A percentile compares a stretch with the other conserved stretches of the same genome.
Evolutionary conservation across 2,113 vertebrate species (phyloP).

Genomic region (Monarcha castaneiventris): DNA sequence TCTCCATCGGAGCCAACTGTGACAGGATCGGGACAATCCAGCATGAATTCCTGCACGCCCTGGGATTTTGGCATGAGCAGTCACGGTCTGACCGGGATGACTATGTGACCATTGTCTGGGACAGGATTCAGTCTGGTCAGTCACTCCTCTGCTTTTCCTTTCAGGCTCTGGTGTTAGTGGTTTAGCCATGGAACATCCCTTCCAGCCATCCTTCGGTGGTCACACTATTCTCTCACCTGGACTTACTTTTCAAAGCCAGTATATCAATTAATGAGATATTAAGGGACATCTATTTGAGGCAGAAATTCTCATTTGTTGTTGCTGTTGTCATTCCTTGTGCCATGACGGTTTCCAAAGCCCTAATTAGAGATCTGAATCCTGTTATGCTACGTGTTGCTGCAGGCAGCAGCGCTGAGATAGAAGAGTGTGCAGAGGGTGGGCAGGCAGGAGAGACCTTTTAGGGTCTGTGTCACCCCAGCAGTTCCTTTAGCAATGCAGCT

Average conservation of each 20-base stretch:
- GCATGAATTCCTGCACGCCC: slow-evolving; percentile 86
- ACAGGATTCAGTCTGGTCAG: slow-evolving; percentile 80
- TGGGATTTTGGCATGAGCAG: slow-evolving; percentile 93
- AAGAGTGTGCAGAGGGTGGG: neutral
- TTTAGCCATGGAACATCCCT: neutral
- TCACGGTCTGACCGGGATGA: slow-evolving; percentile 86
- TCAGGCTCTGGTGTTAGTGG: neutral
- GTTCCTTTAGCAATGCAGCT: neutral
- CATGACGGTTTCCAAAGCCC: rapidly evolving
- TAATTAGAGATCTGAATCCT: neutral
- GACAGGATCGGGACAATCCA: slow-evolving; percentile 81
- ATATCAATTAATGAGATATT: neutral
- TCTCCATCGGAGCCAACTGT: slow-evolving; percentile 84
- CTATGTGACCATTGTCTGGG: slow-evolving; percentile 83
- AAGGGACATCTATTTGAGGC: neutral
- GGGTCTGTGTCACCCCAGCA: rapidly evolving
- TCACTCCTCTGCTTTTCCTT: neutral
- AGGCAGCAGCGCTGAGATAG: neutral
- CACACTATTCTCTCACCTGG: neutral
- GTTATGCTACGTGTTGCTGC: rapidly evolving
- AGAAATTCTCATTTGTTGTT: neutral
- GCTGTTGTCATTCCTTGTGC: neutral
- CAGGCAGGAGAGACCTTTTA: neutral
- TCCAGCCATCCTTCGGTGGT: neutral
- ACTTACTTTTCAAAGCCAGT: neutral